These are phyloP conservation scores for Drosophila hydei DNA, from an alignment of 1,140 invertebrate species.

Conservation along the genomic window DNA sequence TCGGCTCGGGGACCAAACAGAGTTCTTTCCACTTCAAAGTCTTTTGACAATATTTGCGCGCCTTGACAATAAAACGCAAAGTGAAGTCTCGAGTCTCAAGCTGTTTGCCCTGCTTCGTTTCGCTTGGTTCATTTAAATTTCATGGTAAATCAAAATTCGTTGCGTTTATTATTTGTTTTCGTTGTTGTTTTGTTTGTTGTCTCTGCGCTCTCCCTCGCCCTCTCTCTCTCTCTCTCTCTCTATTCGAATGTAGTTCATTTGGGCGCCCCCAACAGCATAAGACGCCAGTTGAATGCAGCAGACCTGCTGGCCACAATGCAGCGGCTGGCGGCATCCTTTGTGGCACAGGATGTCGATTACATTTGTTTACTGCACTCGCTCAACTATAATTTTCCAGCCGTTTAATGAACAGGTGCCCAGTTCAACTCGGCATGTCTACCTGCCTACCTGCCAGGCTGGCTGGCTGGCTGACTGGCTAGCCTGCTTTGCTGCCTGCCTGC, in stretches of 20 bases:
- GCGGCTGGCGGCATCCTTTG: conserved; percentile 73
- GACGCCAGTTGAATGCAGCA: conserved; percentile 10
- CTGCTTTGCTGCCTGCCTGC: conserved; percentile 11
- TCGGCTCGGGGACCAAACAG: not conserved
- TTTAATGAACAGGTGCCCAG: conserved; percentile 77
- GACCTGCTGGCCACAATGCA: conserved; percentile 19
- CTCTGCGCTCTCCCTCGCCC: conserved; percentile 46
- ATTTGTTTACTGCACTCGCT: conserved; percentile 77
- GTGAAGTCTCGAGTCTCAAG: conserved; percentile 66
- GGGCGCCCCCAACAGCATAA: conserved; percentile 42
- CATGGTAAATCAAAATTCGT: conserved; percentile 80
- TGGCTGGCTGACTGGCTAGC: conserved; percentile 9
- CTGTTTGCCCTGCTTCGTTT: conserved; percentile 21
- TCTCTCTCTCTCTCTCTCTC: not conserved
- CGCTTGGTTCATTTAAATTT: conserved; percentile 75
- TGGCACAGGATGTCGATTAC: conserved; percentile 77
- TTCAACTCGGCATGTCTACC: conserved; percentile 4
- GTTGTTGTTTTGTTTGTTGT: conserved; percentile 30
- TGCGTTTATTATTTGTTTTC: conserved; percentile 80
- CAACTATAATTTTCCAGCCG: conserved; percentile 70
- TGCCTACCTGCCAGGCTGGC: not conserved
- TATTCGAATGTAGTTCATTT: conserved; percentile 57
- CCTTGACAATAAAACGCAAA: conserved; percentile 79
- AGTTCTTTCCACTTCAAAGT: conserved; percentile 48
- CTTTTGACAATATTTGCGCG: conserved; percentile 82